Percentiles rank a stretch among this genome's conserved stretches.
phyloP scores from a whole-genome alignment of 2,113 vertebrate genomes.

The Eubucco bourcierii region DNA sequence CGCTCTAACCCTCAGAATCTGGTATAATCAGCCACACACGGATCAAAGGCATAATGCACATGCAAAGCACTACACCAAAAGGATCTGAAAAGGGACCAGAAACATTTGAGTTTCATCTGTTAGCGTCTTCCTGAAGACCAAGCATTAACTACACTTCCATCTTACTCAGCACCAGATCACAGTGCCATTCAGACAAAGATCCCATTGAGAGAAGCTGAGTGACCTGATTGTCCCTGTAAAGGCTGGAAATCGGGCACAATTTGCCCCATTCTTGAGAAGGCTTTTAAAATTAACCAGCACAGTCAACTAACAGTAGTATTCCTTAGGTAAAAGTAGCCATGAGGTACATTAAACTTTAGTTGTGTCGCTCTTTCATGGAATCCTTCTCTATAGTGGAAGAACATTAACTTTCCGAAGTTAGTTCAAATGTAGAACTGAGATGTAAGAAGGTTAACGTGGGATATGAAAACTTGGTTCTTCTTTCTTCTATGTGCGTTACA shows the following conservation, averaged over 20 bases:
- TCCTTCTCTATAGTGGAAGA: not conserved
- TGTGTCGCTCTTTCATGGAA: not conserved
- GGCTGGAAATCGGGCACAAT: not conserved
- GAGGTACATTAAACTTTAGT: not conserved
- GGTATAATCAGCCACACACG: not conserved
- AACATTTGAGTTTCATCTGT: conserved; percentile 43
- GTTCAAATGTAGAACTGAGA: not conserved
- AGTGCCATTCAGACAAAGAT: conserved; percentile 2
- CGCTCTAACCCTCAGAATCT: not conserved
- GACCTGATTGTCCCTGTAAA: not conserved
- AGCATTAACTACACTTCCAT: not conserved
- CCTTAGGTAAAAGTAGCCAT: not conserved
- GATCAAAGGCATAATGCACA: conserved; percentile 44
- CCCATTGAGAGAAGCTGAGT: not conserved
- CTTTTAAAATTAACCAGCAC: not conserved
- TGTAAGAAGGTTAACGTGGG: not conserved
- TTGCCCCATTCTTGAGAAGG: not conserved
- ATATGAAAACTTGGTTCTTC: not conserved
- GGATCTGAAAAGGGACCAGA: conserved; percentile 14
- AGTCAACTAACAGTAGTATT: not conserved
- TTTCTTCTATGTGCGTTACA: not conserved
- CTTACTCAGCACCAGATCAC: not conserved
- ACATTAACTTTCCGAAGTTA: not conserved
- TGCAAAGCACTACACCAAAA: not conserved
- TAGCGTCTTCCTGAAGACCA: conserved; percentile 4